Percentiles rank a stretch among this genome's conserved stretches.
Conservation (phyloP, 2,888 invertebrate species). For the Neocrepidodera transversa region DNA sequence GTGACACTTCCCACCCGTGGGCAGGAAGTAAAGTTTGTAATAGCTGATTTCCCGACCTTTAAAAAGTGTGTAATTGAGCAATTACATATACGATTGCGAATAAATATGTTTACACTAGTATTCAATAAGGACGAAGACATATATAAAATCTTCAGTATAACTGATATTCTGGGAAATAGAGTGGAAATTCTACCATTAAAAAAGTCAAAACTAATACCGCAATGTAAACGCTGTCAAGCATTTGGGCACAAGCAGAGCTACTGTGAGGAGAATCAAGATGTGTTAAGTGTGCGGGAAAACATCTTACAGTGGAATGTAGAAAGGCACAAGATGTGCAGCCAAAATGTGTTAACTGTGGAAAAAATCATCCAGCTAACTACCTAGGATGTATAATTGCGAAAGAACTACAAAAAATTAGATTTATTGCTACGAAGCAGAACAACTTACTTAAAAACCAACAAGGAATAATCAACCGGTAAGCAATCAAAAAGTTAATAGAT, state of each 20-base stretch:
- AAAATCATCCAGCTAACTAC: background rate
- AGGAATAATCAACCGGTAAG: background rate
- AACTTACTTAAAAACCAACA: background rate
- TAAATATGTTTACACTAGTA: background rate
- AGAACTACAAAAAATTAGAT: background rate
- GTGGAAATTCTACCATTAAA: background rate
- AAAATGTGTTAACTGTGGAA: background rate
- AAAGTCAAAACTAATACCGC: background rate
- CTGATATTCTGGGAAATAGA: background rate
- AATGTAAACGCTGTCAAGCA: conserved; percentile 7
- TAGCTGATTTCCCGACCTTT: too few species aligned
- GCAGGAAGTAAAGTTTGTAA: too few species aligned
- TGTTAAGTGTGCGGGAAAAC: conserved; percentile 3
- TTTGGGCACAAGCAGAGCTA: conserved; percentile 10
- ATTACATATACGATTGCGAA: too few species aligned
- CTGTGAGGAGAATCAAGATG: background rate
- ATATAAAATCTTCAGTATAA: background rate
- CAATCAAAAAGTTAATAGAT: background rate
- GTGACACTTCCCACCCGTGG: too few species aligned
- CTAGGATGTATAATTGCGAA: background rate
- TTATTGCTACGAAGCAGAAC: background rate
- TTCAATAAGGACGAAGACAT: background rate
- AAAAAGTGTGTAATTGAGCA: too few species aligned
- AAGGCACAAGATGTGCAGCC: background rate
- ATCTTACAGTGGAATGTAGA: background rate